Evolutionary conservation across 2,797 vertebrate species (phyloP).

Genomic region (Spondyliosoma cantharus): DNA sequence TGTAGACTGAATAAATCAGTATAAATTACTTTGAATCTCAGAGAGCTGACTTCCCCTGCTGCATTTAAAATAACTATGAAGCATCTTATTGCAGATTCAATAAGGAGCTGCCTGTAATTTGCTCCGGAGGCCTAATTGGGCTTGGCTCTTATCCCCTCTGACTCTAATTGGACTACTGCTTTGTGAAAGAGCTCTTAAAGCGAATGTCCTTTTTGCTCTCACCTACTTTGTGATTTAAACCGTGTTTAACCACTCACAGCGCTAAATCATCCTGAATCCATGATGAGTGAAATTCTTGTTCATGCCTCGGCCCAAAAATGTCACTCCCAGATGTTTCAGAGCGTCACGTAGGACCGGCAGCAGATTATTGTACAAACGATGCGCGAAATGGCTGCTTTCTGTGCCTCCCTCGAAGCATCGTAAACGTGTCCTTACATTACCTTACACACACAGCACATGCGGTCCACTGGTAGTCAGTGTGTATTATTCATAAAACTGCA

Average conservation of each 20-base stretch:
- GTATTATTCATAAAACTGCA: neutral
- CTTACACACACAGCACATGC: neutral
- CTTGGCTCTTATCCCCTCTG: slow-evolving; percentile 40
- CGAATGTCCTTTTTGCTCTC: slow-evolving; percentile 38
- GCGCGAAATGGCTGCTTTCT: neutral
- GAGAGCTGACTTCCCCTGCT: slow-evolving; percentile 29
- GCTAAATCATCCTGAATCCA: slow-evolving; percentile 44
- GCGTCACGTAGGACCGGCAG: slow-evolving; percentile 1
- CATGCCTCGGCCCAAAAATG: slow-evolving; percentile 46
- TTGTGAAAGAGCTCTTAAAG: slow-evolving; percentile 42
- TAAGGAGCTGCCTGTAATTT: slow-evolving; percentile 41
- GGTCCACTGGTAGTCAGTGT: neutral
- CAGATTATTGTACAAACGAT: slow-evolving; percentile 22
- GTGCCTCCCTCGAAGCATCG: slow-evolving; percentile 17
- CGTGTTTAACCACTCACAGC: slow-evolving; percentile 42
- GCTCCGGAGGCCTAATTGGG: slow-evolving; percentile 50
- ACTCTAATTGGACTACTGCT: slow-evolving; percentile 53
- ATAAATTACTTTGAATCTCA: slow-evolving; percentile 31
- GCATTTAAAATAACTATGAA: slow-evolving; percentile 47
- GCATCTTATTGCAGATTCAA: slow-evolving; percentile 36
- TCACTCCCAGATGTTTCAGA: slow-evolving; percentile 45
- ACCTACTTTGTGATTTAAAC: slow-evolving; percentile 53
- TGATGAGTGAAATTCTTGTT: slow-evolving; percentile 52
- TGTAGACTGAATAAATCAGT: slow-evolving; percentile 30
- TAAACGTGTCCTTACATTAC: neutral